Base-by-base conservation (phyloP, 37 sponge, comb jelly and placozoan genomes). In the Aphrocallistes beatrix region DNA sequence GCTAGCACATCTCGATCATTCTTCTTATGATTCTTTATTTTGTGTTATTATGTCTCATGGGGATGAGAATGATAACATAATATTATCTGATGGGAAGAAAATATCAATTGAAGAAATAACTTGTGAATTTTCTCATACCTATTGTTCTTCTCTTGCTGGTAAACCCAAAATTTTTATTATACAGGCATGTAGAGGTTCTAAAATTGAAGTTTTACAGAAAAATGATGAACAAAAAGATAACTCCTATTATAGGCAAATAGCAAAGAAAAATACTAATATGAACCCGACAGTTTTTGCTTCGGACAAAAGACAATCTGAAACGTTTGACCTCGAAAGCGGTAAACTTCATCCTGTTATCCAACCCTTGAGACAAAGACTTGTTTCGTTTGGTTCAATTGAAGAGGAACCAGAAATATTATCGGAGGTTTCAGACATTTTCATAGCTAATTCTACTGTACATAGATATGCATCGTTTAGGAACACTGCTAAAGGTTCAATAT, bases 41-140 rank as follows among this genome's bases (percentile, higher is more conserved):
- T 60, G 75, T 13, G 75, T 60, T 60, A 30, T 60, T 6, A 60
- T 60, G 75, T 60, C 75, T 30, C 75, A 60, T 60, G 75, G 75
- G 6, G 75, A 60, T 28, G 75, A 60, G n/a, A 28, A 60, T 60
- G 75, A 60, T 28, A 60, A 60, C 21, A 60, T 60, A 25, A 32
- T 60, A 30, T 28, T 60, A 60, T 3, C 75, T 19, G 75, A 60
- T 60, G 75, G 75, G 3, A 60, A 60, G 75, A 60, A 60, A 60
- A 60, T 60, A 32, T 60, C 75, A 32, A 19, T 19, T 25, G 75
- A 60, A 25, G 75, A 60, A 30, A 60, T 60, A 32, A 60, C 75
- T 6, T 60, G 28, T 28, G 75, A 60, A 60, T 60, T 60, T 60
- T 60, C 75, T 25, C 10, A 60, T 60, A 60, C n/a, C n/a, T 60